Evolutionary conservation across 2,888 invertebrate genomes (phyloP), one percentile per base, ranked within the genome.

Genomic region (Boloria euphrosyne): DNA sequence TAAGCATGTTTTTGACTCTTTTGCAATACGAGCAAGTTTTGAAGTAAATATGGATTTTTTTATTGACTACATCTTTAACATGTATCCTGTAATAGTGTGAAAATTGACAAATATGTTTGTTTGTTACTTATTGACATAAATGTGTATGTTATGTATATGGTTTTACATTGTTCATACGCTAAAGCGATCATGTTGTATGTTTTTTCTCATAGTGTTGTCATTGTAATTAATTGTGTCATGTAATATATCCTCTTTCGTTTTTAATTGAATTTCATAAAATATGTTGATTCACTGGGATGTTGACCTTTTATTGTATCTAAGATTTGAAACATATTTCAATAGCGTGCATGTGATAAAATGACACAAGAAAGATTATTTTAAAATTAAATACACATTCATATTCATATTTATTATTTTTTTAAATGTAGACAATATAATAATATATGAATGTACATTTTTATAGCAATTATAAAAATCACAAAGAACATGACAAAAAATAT

Each of bases 1-100:
- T n/a, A 31, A 47, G 47, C 59, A 59, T 59, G 59, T 59, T 47
- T 59, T 47, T 59, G 17, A 59, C 47, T 49, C 14, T 49, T 47
- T 47, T 58, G 17, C 49, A 58, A 49, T 49, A 17, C 7, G 10
- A 22, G 44, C 44, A 22, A 57, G 2, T 46, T 22, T 46, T 22
- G 16, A 44, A 57, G 27, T 57, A 44, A 57, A 3, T 55, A 3
- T 50, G 50, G 22, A 46, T 4, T 43, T 46, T n/a, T 44, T 43
- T 43, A 22, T 57, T 22, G 22, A 46, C n/a, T 38, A 38, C 31
- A 38, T 38, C 7, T 27, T 22, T 57, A 13, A 27, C n/a, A 22
- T 27, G 44, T 57, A 13, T 22, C n/a, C 22, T 27, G 44, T 46
- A n/a, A 46, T 57, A 57, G 46, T 57, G 46, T 46, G 46, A 46